phyloP scores from a whole-genome alignment of 2,888 invertebrate genomes.

The Hirudinaria manillensis region DNA sequence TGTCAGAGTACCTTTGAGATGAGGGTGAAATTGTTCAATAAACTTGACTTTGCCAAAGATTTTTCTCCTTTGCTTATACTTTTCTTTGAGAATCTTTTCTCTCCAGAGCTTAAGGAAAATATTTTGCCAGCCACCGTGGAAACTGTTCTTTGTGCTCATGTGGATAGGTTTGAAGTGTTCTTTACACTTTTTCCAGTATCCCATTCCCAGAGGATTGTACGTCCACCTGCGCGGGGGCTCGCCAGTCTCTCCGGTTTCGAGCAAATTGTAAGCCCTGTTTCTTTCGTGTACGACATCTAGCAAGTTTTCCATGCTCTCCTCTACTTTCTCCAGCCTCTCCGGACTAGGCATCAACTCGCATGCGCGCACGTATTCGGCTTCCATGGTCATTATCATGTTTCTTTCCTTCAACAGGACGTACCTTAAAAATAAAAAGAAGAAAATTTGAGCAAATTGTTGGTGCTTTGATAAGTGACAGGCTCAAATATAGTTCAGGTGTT shows the following conservation, averaged over 20 bases:
- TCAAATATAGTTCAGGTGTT: too few relatives aligned
- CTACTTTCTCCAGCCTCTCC: conserved; percentile 84
- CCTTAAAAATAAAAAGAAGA: conserved; percentile 56
- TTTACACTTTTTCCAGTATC: conserved; percentile 32
- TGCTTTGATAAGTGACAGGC: too few relatives aligned
- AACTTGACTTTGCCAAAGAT: not conserved
- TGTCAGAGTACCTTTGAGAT: conserved; percentile 27
- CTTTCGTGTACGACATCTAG: conserved; percentile 84
- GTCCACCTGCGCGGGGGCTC: conserved; percentile 36
- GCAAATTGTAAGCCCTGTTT: conserved; percentile 76
- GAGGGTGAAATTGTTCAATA: conserved; percentile 32
- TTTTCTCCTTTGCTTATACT: not conserved
- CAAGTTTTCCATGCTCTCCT: conserved; percentile 87
- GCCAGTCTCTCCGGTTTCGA: conserved; percentile 62
- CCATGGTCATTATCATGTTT: conserved; percentile 95
- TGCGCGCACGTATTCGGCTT: conserved; percentile 69
- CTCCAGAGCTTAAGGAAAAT: conserved; percentile 35
- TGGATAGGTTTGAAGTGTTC: conserved; percentile 36
- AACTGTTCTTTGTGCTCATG: conserved; percentile 18
- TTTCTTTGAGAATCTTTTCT: conserved; percentile 33
- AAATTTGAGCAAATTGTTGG: not conserved
- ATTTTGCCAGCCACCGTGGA: conserved; percentile 36
- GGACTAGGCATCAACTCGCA: conserved; percentile 75
- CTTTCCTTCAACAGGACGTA: conserved; percentile 82
- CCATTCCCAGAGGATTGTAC: conserved; percentile 37